These are phyloP conservation scores for Eudemis profundana DNA, from an alignment of 2,888 invertebrate genomes.

Conservation along the genomic window DNA sequence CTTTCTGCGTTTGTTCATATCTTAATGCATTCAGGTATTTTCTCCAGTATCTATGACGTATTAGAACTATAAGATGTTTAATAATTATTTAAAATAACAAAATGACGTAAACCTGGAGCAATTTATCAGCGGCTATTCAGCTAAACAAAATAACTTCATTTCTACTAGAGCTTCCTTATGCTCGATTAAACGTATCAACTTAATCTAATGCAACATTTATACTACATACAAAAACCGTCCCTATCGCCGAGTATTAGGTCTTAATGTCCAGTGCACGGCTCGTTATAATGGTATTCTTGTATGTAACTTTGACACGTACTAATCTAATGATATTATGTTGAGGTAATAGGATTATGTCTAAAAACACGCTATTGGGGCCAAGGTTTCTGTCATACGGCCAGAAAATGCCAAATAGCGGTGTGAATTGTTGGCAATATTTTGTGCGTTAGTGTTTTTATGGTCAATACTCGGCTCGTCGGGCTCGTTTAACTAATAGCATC, in stretches of 20 bases:
- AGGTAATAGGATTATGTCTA: slow-evolving; percentile 37
- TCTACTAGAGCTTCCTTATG: slow-evolving; percentile 39
- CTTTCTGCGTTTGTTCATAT: too few relatives aligned
- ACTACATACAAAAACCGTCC: not conserved
- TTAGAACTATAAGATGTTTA: too few relatives aligned
- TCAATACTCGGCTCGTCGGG: too few relatives aligned
- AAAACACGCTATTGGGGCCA: slow-evolving; percentile 36
- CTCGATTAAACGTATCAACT: slow-evolving; percentile 38
- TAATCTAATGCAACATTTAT: slow-evolving; percentile 23
- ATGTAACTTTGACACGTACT: slow-evolving; percentile 42
- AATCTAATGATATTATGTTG: slow-evolving; percentile 39
- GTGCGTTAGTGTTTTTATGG: too few relatives aligned
- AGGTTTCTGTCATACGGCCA: slow-evolving; percentile 34
- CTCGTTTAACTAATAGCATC: too few relatives aligned
- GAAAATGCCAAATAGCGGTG: slow-evolving; percentile 7
- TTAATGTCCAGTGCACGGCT: not conserved
- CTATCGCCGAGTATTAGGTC: not conserved
- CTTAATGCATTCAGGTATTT: too few relatives aligned
- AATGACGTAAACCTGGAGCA: not conserved
- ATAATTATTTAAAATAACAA: not conserved
- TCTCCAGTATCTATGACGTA: too few relatives aligned
- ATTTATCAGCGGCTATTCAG: not conserved
- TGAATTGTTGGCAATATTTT: slow-evolving; percentile 17
- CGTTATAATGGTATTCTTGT: slow-evolving; percentile 7
- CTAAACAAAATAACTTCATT: slow-evolving; percentile 18